A percentile compares a stretch with the other conserved stretches of the same genome.
Evolutionary conservation across 2,113 vertebrate species (phyloP).

Genomic region (Sylvietta virens): DNA sequence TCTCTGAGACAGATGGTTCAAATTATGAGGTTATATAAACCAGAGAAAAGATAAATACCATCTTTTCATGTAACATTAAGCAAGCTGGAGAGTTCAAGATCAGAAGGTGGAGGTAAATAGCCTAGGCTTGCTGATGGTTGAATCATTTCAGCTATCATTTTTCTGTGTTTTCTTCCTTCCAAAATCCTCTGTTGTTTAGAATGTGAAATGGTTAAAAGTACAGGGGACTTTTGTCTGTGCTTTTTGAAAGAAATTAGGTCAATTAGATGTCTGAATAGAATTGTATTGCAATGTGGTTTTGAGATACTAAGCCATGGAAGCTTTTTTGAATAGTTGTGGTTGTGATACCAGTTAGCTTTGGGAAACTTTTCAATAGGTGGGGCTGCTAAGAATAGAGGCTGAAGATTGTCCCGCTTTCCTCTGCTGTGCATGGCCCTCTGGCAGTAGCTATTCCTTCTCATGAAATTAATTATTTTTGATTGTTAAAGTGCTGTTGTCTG

Average conservation of each 20-base stretch:
- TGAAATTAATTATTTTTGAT: rapidly evolving
- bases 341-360: background rate
- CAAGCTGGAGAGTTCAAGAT: background rate
- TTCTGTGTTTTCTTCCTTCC: background rate
- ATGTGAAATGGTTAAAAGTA: background rate
- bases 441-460: background rate
- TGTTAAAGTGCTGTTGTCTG: background rate
- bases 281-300: background rate
- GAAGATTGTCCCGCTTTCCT: background rate
- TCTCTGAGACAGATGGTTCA: background rate
- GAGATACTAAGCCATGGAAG: background rate
- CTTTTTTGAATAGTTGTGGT: background rate
- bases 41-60: background rate
- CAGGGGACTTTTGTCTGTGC: background rate
- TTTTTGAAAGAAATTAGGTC: slow-evolving; percentile 18
- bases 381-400: background rate
- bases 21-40: background rate
- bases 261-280: slow-evolving; percentile 5
- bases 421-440: background rate
- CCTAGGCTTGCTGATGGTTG: background rate
- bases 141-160: background rate
- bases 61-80: background rate
- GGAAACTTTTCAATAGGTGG: background rate
- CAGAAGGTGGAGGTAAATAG: background rate
- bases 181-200: background rate